phyloP scores from a whole-genome alignment of 2,888 invertebrate genomes.

The Holacanthella duospinosa region DNA sequence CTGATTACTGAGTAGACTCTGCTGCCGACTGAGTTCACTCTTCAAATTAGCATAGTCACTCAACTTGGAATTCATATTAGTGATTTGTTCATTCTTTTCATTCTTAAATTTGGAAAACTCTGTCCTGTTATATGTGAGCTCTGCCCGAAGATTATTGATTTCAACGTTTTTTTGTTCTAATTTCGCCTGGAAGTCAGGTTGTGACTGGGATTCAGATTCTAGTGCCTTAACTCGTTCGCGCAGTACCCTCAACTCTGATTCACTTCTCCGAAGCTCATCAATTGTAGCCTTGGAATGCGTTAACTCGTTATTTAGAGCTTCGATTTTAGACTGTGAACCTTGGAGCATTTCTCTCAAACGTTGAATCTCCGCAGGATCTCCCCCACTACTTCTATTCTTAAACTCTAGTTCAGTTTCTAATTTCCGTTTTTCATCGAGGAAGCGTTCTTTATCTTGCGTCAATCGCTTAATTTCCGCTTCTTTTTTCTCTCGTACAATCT shows the following conservation, averaged over 20 bases:
- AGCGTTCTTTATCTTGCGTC: slow-evolving; percentile 13
- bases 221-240: not conserved
- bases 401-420: slow-evolving; percentile 3
- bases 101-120: slow-evolving; percentile 52
- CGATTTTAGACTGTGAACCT: slow-evolving; percentile 12
- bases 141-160: not conserved
- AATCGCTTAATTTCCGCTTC: slow-evolving; percentile 18
- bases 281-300: not conserved
- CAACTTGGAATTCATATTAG: slow-evolving; percentile 6
- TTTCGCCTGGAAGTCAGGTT: not conserved
- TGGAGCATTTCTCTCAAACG: slow-evolving; percentile 2
- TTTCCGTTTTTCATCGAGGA: slow-evolving; percentile 2
- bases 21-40: not conserved
- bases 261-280: not conserved
- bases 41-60: slow-evolving; percentile 1
- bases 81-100: slow-evolving; percentile 52
- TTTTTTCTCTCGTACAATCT: slow-evolving; percentile 18
- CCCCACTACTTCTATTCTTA: not conserved
- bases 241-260: not conserved
- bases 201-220: not conserved
- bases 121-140: not conserved
- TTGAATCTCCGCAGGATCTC: not conserved
- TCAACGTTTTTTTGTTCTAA: not conserved
- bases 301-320: slow-evolving; percentile 16
- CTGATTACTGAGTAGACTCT: slow-evolving; percentile 54